Evolutionary conservation across 1,140 invertebrate species (phyloP), one percentile per base, ranked within the genome.

Genomic region (Drosophila serrata): DNA sequence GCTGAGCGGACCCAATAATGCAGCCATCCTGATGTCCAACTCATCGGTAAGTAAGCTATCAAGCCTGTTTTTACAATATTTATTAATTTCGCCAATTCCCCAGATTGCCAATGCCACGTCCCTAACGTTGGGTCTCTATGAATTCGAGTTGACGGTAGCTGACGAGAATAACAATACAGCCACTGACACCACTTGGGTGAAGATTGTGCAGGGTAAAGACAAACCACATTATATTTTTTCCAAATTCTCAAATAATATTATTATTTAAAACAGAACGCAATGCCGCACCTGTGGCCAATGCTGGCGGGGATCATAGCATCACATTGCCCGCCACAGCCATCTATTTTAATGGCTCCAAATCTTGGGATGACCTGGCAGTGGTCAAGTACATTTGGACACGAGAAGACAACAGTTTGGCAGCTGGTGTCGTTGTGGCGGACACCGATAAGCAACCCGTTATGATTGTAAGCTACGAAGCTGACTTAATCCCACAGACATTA

Each of bases 301-400:
- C 97, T 22, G 98, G 97, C 27, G 96, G 96, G 1, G 96, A 98
- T 93, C 95, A 96, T 82, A 95, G 95, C 33, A 93, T 98, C 1
- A 94, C 95, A 8, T 93, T 98, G 12, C 98, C 98, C 0, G 92
- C 96, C 3, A 95, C 94, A 22, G 95, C 96, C 8, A 94, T 99
- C 2, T 94, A 95, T 35, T 93, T 99, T 29, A 98, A 99, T 93
- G 98, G 98, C 0, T 96, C 96, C 0, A 93, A 94, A 55, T 99
- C 98, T 0, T 95, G 94, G 49, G 98, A 99, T 93, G 98, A 99
- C 93, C 95, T 98, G 75, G 95, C 95, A 22, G 97, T 99, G 64
- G 95, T 95, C 6, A 95, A 95, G 57, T 99, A 97, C 95, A 93
- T 94, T 45, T 99, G 98, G 98, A 95, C 94, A 1, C 94, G 97